Evolutionary conservation across 53 echinoderm and acorn worm species (phyloP).

Genomic region (Mesocentrotus franciscanus): DNA sequence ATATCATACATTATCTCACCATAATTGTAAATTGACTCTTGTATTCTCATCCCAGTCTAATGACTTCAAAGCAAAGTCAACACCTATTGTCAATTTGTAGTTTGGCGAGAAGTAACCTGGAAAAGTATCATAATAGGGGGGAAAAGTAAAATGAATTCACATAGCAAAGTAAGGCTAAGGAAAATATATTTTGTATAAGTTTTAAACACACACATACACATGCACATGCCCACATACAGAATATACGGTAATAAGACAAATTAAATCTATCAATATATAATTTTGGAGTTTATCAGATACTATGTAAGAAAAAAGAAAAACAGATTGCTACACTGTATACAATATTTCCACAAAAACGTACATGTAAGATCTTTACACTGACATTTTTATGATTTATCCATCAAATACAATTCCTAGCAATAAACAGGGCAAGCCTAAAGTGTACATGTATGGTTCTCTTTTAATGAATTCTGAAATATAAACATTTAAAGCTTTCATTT

Average conservation of each 20-base stretch:
- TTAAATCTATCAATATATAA: not conserved
- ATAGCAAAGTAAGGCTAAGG: not conserved
- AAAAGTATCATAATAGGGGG: not conserved
- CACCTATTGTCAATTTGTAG: slow-evolving; percentile 98
- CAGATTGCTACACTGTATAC: no score
- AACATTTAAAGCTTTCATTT: no score
- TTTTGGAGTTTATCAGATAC: no score
- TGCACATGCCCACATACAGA: not conserved
- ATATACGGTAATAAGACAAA: not conserved
- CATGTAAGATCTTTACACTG: no score
- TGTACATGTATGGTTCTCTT: no score
- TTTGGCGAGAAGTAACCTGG: slow-evolving; percentile 96
- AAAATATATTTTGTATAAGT: not conserved
- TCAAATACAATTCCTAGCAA: no score
- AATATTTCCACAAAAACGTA: no score
- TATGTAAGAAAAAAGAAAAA: no score
- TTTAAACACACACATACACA: not conserved
- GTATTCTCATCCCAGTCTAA: slow-evolving; percentile 91
- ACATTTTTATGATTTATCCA: no score
- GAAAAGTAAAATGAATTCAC: not conserved
- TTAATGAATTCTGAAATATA: no score
- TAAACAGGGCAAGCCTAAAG: no score
- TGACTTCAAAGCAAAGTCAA: slow-evolving; percentile 97
- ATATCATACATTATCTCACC: slow-evolving; percentile 68
- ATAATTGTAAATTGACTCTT: slow-evolving; percentile 90